Percentiles rank a stretch among this genome's conserved stretches.
phyloP scores from a whole-genome alignment of 2,888 invertebrate species.

The Nezara viridula region DNA sequence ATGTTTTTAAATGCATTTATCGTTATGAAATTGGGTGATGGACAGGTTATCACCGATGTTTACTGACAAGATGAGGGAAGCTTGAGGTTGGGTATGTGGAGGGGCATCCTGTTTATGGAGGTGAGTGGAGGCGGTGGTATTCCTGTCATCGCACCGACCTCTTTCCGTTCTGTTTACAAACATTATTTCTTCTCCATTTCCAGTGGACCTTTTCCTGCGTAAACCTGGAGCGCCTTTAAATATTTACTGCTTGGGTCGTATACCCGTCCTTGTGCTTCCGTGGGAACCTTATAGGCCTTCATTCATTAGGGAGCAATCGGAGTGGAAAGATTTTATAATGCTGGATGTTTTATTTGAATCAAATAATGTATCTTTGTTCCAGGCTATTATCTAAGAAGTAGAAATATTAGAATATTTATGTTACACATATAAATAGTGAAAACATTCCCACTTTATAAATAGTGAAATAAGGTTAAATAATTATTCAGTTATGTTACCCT shows the following conservation, averaged over 20 bases:
- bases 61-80: neutral
- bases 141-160: neutral
- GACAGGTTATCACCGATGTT: neutral
- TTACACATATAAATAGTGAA: too few species aligned
- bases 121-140: neutral
- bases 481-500: too few species aligned
- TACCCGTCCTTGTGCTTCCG: neutral
- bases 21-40: neutral
- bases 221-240: neutral
- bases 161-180: conserved; percentile 28
- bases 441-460: too few species aligned
- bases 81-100: neutral
- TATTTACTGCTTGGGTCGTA: neutral
- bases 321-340: neutral
- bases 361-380: too few species aligned
- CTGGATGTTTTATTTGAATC: too few species aligned
- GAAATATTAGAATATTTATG: too few species aligned
- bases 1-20: too few species aligned
- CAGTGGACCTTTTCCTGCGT: neutral
- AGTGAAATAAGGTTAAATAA: too few species aligned
- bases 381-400: too few species aligned
- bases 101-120: neutral
- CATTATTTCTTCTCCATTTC: conserved; percentile 39
- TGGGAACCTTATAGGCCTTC: neutral
- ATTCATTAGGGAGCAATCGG: neutral